These are phyloP conservation scores for Yponomeuta cagnagella DNA, from an alignment of 2,888 invertebrate species.

Conservation along the genomic window DNA sequence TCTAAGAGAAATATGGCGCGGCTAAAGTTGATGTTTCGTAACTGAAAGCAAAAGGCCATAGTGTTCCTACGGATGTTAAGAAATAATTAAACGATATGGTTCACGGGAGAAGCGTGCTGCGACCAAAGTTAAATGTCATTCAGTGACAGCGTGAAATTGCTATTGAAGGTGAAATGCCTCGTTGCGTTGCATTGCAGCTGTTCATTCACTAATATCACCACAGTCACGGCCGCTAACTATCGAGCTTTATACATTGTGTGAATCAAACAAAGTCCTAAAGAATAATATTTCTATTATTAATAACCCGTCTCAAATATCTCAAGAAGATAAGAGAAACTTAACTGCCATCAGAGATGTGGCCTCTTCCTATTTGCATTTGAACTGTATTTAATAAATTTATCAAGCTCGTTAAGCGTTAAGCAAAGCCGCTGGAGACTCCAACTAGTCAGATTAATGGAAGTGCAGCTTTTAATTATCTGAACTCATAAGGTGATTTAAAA, in stretches of 20 bases:
- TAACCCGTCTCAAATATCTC: not conserved
- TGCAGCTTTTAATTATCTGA: slow-evolving; percentile 5
- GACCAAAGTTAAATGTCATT: slow-evolving; percentile 4
- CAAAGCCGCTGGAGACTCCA: not conserved
- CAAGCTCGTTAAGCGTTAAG: slow-evolving; percentile 4
- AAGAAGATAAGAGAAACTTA: not conserved
- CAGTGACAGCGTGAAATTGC: not conserved
- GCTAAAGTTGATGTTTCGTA: not conserved
- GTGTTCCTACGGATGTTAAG: slow-evolving; percentile 1
- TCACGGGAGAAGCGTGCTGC: not conserved
- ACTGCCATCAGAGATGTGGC: not conserved
- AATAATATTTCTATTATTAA: not conserved
- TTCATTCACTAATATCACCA: not conserved
- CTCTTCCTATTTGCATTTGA: slow-evolving; percentile 5
- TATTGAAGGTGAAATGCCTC: not conserved
- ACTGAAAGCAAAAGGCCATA: not conserved
- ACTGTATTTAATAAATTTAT: not conserved
- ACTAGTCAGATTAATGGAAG: slow-evolving; percentile 9
- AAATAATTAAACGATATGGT: slow-evolving; percentile 7
- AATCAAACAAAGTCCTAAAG: not conserved
- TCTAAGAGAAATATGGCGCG: not conserved
- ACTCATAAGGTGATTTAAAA: slow-evolving; percentile 5
- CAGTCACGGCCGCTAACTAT: not conserved
- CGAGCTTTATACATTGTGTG: not conserved
- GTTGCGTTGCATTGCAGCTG: not conserved